Conservation (phyloP, 2,113 vertebrate species). For the Psilopogon haemacephalus region DNA sequence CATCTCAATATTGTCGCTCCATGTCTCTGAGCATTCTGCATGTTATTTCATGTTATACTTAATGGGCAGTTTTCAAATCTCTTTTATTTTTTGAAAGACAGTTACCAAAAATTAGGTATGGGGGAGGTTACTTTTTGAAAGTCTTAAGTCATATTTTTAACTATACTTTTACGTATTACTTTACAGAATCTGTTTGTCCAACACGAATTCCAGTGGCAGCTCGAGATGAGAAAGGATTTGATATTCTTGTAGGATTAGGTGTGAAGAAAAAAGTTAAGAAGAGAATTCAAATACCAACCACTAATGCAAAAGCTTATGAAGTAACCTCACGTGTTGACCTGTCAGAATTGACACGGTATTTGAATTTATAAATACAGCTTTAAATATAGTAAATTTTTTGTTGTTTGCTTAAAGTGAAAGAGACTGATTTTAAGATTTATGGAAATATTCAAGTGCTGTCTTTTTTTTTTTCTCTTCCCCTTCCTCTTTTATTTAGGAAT, state of each 20-base stretch:
- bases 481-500: conserved; percentile 67
- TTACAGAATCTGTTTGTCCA: conserved; percentile 92
- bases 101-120: neutral
- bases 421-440: neutral
- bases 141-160: neutral
- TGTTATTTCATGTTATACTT: neutral
- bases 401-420: neutral
- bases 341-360: conserved; percentile 89
- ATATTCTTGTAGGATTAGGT: conserved; percentile 90
- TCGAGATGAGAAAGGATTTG: conserved; percentile 96
- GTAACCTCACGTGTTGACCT: conserved; percentile 86
- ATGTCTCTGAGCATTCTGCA: neutral
- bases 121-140: neutral
- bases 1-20: neutral
- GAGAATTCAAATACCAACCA: conserved; percentile 84
- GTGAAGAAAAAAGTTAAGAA: conserved; percentile 91
- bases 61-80: neutral
- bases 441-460: neutral
- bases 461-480: neutral
- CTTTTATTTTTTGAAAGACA: neutral
- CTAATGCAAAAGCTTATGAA: conserved; percentile 89
- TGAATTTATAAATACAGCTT: neutral
- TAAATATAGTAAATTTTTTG: neutral
- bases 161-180: conserved; percentile 6
- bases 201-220: conserved; percentile 88